Evolutionary conservation across 1,140 invertebrate species (phyloP).

Genomic region (Stegodyphus dumicola): DNA sequence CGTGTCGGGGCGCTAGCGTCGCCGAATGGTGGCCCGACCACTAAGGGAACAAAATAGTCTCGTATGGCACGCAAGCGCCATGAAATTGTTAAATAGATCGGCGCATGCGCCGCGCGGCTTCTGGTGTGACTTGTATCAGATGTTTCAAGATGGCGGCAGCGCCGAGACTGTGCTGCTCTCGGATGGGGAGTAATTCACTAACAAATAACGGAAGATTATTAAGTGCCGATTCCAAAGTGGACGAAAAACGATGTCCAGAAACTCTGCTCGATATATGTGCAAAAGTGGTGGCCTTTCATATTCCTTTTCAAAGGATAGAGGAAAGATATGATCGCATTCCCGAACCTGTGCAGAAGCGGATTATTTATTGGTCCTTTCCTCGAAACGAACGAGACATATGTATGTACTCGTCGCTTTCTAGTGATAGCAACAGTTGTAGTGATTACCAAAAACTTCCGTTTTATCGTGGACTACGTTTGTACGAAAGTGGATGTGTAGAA

Average conservation of each 20-base stretch:
- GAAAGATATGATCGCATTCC: slow-evolving; percentile 87
- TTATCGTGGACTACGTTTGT: slow-evolving; percentile 84
- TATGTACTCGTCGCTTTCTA: slow-evolving; percentile 86
- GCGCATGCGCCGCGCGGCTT: slow-evolving; percentile 65
- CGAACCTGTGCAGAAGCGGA: slow-evolving; percentile 85
- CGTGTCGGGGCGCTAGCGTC: slow-evolving; percentile 10
- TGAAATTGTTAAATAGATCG: slow-evolving; percentile 58
- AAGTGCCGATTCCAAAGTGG: slow-evolving; percentile 64
- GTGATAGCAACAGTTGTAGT: slow-evolving; percentile 65
- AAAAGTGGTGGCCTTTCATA: slow-evolving; percentile 83
- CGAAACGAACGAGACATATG: slow-evolving; percentile 86
- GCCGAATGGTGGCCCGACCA: slow-evolving; percentile 12
- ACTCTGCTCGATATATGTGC: slow-evolving; percentile 83
- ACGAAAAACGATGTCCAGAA: slow-evolving; percentile 66
- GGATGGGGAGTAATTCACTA: slow-evolving; percentile 61
- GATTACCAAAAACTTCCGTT: slow-evolving; percentile 82
- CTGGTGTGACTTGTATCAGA: slow-evolving; percentile 65
- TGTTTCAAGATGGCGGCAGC: slow-evolving; percentile 69
- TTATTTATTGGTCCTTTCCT: slow-evolving; percentile 90
- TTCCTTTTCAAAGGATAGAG: slow-evolving; percentile 87
- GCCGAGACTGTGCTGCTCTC: slow-evolving; percentile 68
- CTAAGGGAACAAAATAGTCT: neutral
- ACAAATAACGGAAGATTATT: slow-evolving; percentile 62
- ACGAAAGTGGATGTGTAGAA: slow-evolving; percentile 82
- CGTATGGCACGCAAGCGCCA: slow-evolving; percentile 58